Evolutionary conservation across 2,113 vertebrate species (phyloP).

Genomic region (Burhinus oedicnemus): DNA sequence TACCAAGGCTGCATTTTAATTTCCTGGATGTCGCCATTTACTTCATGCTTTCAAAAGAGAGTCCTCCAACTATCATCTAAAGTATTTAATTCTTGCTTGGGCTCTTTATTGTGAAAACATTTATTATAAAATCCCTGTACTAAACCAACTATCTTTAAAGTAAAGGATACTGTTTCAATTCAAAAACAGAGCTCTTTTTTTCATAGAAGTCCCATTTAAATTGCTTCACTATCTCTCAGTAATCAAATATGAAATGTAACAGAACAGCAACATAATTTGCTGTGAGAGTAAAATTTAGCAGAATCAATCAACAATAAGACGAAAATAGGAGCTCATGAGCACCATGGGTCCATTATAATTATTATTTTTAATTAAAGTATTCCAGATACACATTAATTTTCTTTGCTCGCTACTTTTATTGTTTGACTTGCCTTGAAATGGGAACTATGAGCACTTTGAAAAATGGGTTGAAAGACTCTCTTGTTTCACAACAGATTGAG

Average conservation of each 20-base stretch:
- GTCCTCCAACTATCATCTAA: background rate
- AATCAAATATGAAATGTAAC: constrained; percentile 31
- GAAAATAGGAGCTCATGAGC: constrained; percentile 16
- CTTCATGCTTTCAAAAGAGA: background rate
- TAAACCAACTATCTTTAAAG: constrained; percentile 8
- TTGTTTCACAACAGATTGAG: constrained; percentile 44
- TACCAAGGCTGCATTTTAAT: background rate
- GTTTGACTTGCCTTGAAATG: constrained; percentile 35
- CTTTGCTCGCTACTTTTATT: constrained; percentile 29
- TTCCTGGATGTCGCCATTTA: background rate
- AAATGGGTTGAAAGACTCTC: constrained; percentile 67
- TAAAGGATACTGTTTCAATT: background rate
- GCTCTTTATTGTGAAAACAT: background rate
- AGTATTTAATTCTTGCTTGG: background rate
- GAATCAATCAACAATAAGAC: constrained; percentile 42
- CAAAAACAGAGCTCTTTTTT: background rate
- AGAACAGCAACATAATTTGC: constrained; percentile 28
- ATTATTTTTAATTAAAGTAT: constrained; percentile 58
- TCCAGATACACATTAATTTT: constrained; percentile 46
- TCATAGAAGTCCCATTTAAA: background rate
- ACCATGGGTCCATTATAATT: constrained; percentile 15
- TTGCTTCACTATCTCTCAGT: background rate
- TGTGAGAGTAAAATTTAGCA: constrained; percentile 35
- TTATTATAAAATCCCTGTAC: background rate
- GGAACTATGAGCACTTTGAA: constrained; percentile 58